Conservation (phyloP, 2,797 vertebrate species). For the Acrossocheilus wenchowensis region DNA sequence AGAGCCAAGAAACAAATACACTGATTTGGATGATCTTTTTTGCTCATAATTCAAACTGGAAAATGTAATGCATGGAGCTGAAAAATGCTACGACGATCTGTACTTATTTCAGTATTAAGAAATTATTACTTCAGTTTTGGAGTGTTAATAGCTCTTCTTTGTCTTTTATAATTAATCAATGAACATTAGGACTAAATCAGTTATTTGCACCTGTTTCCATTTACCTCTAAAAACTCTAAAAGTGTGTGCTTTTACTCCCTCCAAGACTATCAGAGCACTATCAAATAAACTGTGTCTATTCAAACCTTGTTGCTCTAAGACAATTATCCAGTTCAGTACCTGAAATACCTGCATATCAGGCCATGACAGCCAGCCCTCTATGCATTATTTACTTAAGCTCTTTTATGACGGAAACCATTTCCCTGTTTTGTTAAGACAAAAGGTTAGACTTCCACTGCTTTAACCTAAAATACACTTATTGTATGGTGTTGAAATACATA, state of each 20-base stretch:
- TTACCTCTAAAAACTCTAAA: not conserved
- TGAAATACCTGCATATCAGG: conserved; percentile 63
- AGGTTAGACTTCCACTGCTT: not conserved
- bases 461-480: not conserved
- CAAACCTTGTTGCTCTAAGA: not conserved
- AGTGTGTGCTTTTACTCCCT: not conserved
- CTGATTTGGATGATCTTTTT: not conserved
- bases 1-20: not conserved
- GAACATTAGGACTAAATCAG: not conserved
- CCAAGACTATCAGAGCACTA: not conserved
- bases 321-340: conserved; percentile 34
- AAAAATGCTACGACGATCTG: not conserved
- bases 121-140: not conserved
- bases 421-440: conserved; percentile 10
- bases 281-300: conserved; percentile 22
- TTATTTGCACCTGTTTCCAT: not conserved
- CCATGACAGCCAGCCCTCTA: conserved; percentile 16
- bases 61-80: not conserved
- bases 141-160: not conserved
- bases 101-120: not conserved
- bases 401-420: conserved; percentile 2
- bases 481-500: not conserved
- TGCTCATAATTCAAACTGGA: not conserved
- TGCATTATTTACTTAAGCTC: conserved; percentile 55
- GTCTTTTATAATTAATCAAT: not conserved